Base-by-base conservation (phyloP, 2,797 vertebrate genomes). In the Cirrhinus molitorella region DNA sequence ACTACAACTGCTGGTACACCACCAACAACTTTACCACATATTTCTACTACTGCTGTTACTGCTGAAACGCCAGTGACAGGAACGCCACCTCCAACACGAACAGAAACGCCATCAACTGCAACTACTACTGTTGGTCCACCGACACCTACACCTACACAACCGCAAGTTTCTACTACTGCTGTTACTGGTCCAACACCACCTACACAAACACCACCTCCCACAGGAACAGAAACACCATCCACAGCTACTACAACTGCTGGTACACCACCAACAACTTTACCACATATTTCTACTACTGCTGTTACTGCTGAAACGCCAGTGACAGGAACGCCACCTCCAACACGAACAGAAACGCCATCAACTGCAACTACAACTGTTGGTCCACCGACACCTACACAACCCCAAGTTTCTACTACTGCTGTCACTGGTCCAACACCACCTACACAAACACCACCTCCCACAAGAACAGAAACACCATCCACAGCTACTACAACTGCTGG, bases 1-100 rank as follows among this genome's bases (percentile, higher is more conserved):
- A 34, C 31, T 34, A 34, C 31, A 34, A 34, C 31, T 34, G 31
- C 4, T 34, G 31, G 31, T 34, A n/a, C n/a, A n/a, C 31, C 31
- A 2, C 31, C 31, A 34, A 34, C 2, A 34, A 34, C 31, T 2
- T 34, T 4, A 34, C 31, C 31, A 34, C 2, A 5, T 43, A 17
- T 13, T 51, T 51, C 49, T 43, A 81, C 80, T 11, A 65, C 57
- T n/a, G 19, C 53, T 31, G 8, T 34, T 61, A 81, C 21, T 61
- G 17, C 1, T 25, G 4, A 14, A 25, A 11, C 40, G 17, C 19
- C 71, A 43, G 1, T 2, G 0, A 25, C 23, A 25, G 67, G 13
- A 72, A 49, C 68, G 19, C 13, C 40, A 11, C 6, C 23, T 31
- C 3, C 65, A 0, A 23, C 43, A 3, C 3, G 34, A 0, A 23